A percentile compares a stretch with the other conserved stretches of the same genome.
Conservation (phyloP, 2,113 vertebrate species). For the Fulica atra region DNA sequence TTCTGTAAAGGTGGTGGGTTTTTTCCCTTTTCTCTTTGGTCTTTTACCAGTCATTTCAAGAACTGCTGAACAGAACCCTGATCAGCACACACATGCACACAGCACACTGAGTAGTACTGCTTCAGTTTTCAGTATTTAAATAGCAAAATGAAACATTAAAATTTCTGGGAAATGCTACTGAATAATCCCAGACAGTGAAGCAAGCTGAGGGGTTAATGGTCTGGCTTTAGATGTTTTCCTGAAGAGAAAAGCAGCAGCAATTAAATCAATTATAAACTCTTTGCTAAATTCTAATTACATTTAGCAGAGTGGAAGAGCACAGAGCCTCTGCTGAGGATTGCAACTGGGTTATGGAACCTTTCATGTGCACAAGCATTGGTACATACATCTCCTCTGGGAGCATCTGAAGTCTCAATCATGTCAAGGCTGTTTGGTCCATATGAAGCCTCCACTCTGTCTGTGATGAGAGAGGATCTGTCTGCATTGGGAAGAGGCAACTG, state of each 20-base stretch:
- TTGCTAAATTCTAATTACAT: neutral
- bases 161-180: neutral
- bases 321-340: neutral
- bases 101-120: neutral
- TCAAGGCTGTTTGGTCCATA: neutral
- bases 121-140: neutral
- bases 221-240: neutral
- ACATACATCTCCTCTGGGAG: neutral
- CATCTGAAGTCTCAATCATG: neutral
- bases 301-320: neutral
- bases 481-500: neutral
- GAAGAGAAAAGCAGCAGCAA: constrained; percentile 3
- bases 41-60: neutral
- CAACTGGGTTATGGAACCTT: neutral
- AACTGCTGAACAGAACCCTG: neutral
- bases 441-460: neutral
- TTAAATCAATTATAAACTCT: constrained; percentile 22
- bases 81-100: neutral
- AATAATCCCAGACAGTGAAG: neutral
- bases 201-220: neutral
- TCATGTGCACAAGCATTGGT: accelerated
- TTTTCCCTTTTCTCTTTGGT: neutral
- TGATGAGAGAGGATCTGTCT: neutral
- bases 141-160: neutral
- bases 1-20: neutral